phyloP scores from a whole-genome alignment of 2,888 invertebrate genomes.

The Bursaphelenchus okinawaensis region DNA sequence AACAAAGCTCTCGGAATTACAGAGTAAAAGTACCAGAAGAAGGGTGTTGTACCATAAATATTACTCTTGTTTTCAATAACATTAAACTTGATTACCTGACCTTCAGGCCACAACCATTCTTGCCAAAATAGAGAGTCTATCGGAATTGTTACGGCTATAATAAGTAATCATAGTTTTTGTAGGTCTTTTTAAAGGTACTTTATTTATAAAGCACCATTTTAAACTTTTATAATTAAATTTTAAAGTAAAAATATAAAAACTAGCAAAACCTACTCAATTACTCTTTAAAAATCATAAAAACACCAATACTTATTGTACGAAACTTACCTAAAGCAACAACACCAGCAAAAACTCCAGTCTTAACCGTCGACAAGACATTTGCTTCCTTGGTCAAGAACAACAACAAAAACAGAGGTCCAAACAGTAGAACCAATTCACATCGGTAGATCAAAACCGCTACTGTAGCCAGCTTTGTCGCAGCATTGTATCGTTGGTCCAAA shows the following conservation, averaged over 20 bases:
- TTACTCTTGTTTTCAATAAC: constrained; percentile 86
- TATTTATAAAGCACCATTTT: too few species aligned
- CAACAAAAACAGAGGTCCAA: constrained; percentile 73
- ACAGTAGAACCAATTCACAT: constrained; percentile 76
- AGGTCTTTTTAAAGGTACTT: too few species aligned
- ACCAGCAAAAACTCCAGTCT: constrained; percentile 58
- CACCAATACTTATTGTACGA: constrained; percentile 13
- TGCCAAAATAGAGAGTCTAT: constrained; percentile 92
- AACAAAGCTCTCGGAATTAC: constrained; percentile 87
- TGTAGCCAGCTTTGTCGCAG: constrained; percentile 64
- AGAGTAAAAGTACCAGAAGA: constrained; percentile 96
- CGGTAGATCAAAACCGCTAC: constrained; percentile 60
- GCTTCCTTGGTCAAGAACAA: constrained; percentile 70
- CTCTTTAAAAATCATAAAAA: too few species aligned
- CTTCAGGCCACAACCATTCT: constrained; percentile 86
- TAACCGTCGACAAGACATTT: constrained; percentile 64
- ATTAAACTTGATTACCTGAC: constrained; percentile 93
- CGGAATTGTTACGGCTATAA: constrained; percentile 70
- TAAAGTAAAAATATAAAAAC: background rate
- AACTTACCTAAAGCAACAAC: constrained; percentile 64
- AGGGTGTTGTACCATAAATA: constrained; percentile 94
- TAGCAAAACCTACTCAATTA: too few species aligned
- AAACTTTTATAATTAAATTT: background rate
- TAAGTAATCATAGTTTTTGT: constrained; percentile 60
- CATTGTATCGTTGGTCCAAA: constrained; percentile 69